These are phyloP conservation scores for Forpus xanthops DNA, from an alignment of 2,797 vertebrate species.

Conservation along the genomic window DNA sequence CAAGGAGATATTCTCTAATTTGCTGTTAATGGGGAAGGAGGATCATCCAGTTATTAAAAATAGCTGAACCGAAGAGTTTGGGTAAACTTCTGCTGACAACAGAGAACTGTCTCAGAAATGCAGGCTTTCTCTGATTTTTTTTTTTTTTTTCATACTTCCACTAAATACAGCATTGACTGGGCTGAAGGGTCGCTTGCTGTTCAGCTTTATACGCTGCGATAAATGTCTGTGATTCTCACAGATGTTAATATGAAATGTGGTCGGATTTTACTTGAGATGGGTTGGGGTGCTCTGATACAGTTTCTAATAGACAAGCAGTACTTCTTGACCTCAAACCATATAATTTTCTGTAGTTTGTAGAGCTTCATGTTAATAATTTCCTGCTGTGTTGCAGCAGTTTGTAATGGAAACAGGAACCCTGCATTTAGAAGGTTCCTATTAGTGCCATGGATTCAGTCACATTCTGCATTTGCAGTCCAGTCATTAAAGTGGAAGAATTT, in stretches of 20 bases:
- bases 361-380: not conserved
- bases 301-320: not conserved
- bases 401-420: not conserved
- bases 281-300: not conserved
- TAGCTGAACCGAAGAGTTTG: not conserved
- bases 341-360: not conserved
- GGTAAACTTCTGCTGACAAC: not conserved
- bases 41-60: constrained; percentile 48
- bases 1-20: constrained; percentile 25
- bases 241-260: not conserved
- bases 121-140: not conserved
- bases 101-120: not conserved
- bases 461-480: not conserved
- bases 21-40: constrained; percentile 30
- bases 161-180: not conserved
- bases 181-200: not conserved
- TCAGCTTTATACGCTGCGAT: not conserved
- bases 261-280: not conserved
- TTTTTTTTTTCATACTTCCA: not conserved
- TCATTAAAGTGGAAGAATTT: not conserved
- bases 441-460: not conserved
- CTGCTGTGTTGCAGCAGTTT: not conserved
- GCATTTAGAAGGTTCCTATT: not conserved
- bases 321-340: not conserved
- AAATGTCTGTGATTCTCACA: not conserved